Conservation (phyloP, 2,797 vertebrate genomes). For the Syncerus caffer region DNA sequence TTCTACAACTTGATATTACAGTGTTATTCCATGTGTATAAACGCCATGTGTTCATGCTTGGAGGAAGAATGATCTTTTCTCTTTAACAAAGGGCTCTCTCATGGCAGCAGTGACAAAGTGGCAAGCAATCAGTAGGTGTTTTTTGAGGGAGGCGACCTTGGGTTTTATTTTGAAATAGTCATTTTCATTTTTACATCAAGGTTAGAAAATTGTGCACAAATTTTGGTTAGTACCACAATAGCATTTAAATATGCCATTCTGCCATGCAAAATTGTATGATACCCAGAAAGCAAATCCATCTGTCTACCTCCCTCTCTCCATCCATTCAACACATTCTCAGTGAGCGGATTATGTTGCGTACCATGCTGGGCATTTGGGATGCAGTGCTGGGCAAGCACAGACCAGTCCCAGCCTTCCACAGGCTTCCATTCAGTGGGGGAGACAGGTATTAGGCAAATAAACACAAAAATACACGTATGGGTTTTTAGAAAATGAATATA, state of each 20-base stretch:
- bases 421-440: neutral
- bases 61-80: neutral
- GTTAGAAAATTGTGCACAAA: neutral
- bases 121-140: neutral
- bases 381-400: neutral
- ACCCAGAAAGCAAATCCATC: neutral
- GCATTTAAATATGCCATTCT: neutral
- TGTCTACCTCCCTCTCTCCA: neutral
- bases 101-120: neutral
- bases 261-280: neutral
- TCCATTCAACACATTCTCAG: fast-evolving
- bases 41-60: neutral
- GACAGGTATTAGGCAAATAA: neutral
- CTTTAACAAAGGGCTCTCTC: neutral
- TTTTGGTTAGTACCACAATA: neutral
- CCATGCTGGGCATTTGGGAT: neutral
- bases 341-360: neutral
- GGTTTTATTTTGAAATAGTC: slow-evolving; percentile 19
- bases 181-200: slow-evolving; percentile 23
- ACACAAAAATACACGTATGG: neutral
- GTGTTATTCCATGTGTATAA: neutral
- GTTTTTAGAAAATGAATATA: neutral
- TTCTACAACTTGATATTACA: slow-evolving; percentile 9
- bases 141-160: neutral
- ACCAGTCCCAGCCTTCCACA: neutral